These are phyloP conservation scores for Thyatira batis DNA, from an alignment of 2,888 invertebrate genomes.

Conservation along the genomic window DNA sequence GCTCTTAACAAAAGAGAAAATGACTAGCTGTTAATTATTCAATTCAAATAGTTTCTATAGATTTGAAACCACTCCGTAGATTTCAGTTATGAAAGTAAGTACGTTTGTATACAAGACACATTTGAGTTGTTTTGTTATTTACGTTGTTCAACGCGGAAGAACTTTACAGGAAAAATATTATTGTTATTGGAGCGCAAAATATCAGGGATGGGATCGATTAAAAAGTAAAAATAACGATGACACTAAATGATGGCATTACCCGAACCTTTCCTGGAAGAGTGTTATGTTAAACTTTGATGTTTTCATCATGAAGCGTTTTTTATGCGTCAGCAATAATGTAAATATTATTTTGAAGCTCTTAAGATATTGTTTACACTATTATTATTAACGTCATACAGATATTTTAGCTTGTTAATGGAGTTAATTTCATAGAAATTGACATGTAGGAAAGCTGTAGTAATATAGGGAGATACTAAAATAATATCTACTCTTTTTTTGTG, in stretches of 20 bases:
- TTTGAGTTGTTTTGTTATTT: too few species aligned
- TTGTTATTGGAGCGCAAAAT: not conserved
- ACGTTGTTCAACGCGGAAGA: not conserved
- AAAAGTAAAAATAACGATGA: not conserved
- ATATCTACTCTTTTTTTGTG: too few species aligned
- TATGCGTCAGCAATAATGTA: conserved; percentile 25
- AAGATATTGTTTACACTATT: conserved; percentile 16
- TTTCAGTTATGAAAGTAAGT: too few species aligned
- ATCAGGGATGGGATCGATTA: not conserved
- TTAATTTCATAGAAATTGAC: not conserved
- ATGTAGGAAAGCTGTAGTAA: not conserved
- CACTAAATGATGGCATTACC: not conserved
- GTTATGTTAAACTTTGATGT: conserved; percentile 34
- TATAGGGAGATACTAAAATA: too few species aligned
- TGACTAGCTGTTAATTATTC: too few species aligned
- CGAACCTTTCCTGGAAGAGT: conserved; percentile 34
- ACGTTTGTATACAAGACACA: too few species aligned
- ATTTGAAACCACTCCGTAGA: too few species aligned
- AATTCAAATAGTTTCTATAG: too few species aligned
- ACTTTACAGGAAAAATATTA: not conserved
- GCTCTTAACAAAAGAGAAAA: too few species aligned
- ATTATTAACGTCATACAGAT: conserved; percentile 4
- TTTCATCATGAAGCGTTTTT: conserved; percentile 16
- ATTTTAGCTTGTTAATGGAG: not conserved
- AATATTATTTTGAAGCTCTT: conserved; percentile 30